Percentiles rank a stretch among this genome's conserved stretches.
These are phyloP conservation scores for Apostichopus parvimensis DNA, from an alignment of 35 echinoderm and acorn worm species.

Conservation along the genomic window DNA sequence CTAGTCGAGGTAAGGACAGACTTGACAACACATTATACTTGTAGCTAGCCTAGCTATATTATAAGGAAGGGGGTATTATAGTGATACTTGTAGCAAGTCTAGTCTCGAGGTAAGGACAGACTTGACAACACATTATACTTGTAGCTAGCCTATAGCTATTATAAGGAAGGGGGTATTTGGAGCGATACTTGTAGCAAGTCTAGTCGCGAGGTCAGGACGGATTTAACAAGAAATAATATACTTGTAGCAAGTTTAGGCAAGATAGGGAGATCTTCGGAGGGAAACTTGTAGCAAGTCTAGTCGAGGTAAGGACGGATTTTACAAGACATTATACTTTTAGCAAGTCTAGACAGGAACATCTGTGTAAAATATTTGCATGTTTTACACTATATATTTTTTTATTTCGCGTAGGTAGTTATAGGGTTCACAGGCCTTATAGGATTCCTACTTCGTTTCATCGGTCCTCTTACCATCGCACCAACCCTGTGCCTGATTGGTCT, in stretches of 20 bases:
- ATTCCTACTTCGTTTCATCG: slow-evolving; percentile 71
- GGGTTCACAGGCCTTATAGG: slow-evolving; percentile 85
- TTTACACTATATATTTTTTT: not conserved
- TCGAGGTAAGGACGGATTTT: not conserved
- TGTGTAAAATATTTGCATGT: not conserved
- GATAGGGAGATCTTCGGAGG: slow-evolving; percentile 20
- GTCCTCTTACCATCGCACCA: slow-evolving; percentile 82
- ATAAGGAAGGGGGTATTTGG: not conserved
- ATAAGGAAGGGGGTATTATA: not conserved
- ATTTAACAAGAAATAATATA: too few species aligned
- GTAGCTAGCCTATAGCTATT: slow-evolving; percentile 48
- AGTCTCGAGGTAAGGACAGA: too few species aligned
- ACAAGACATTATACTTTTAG: too few species aligned
- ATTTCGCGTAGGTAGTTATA: slow-evolving; percentile 65
- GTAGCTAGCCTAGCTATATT: slow-evolving; percentile 45
- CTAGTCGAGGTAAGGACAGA: not conserved
- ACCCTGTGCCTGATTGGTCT: slow-evolving; percentile 81
- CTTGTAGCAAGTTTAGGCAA: too few species aligned
- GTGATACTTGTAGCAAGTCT: too few species aligned
- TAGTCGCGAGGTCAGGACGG: not conserved
- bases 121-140: slow-evolving; percentile 38
- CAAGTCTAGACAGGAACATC: too few species aligned
- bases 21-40: not conserved
- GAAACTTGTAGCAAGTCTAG: slow-evolving; percentile 74
- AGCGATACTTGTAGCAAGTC: slow-evolving; percentile 78